phyloP scores from a whole-genome alignment of 2,888 invertebrate species.

The Petrolisthes cinctipes region DNA sequence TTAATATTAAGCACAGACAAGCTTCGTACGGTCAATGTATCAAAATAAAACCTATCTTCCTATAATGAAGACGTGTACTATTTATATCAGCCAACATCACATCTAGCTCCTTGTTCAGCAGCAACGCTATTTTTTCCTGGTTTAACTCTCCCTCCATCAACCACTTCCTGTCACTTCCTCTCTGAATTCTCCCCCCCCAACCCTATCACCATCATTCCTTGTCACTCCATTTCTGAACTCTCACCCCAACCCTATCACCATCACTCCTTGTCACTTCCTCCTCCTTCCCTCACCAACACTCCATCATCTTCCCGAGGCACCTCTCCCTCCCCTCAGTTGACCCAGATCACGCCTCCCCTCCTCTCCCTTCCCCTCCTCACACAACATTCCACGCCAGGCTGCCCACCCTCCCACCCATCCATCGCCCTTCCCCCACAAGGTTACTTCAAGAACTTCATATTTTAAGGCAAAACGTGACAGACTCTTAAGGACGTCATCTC shows the following conservation, averaged over 20 bases:
- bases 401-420: not conserved
- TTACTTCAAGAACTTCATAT: not conserved
- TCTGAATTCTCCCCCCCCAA: not conserved
- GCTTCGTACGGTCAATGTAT: too few species aligned
- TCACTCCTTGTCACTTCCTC: not conserved
- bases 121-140: too few species aligned
- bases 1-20: too few species aligned
- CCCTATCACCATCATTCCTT: not conserved
- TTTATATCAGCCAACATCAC: too few species aligned
- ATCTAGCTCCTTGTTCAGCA: too few species aligned
- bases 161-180: not conserved
- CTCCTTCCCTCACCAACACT: not conserved
- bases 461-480: not conserved
- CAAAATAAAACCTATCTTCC: too few species aligned
- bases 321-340: not conserved
- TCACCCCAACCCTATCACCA: not conserved
- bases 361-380: not conserved
- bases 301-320: not conserved
- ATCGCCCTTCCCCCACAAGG: not conserved
- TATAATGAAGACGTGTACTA: too few species aligned
- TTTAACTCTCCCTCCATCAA: not conserved
- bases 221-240: not conserved
- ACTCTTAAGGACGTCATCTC: not conserved
- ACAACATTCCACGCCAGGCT: not conserved
- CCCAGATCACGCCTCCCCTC: not conserved